Percentiles rank a stretch among this genome's conserved stretches.
Conservation (phyloP, 2,888 invertebrate species). For the Bhutanitis thaidina region DNA sequence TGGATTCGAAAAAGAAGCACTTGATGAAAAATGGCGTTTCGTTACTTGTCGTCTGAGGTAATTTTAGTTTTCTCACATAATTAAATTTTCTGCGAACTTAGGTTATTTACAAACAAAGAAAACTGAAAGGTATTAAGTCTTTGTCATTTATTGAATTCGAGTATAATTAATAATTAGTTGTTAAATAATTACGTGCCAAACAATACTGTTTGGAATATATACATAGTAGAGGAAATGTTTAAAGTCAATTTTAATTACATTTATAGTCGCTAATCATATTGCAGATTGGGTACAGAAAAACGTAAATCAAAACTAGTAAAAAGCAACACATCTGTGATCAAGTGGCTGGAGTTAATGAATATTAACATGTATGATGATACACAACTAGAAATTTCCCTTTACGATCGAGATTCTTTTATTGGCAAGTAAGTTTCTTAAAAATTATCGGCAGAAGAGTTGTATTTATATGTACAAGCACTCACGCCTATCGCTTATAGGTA, state of each 20-base stretch:
- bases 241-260: too few relatives aligned
- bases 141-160: too few relatives aligned
- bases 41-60: constrained; percentile 95
- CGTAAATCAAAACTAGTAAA: constrained; percentile 93
- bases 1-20: constrained; percentile 87
- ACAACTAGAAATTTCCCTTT: constrained; percentile 91
- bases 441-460: background rate
- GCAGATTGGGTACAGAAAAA: constrained; percentile 94
- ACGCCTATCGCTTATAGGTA: too few relatives aligned
- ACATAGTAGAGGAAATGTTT: too few relatives aligned
- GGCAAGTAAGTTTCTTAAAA: constrained; percentile 68
- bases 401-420: constrained; percentile 84
- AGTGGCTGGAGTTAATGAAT: constrained; percentile 98
- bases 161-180: too few relatives aligned
- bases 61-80: constrained; percentile 22
- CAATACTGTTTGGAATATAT: too few relatives aligned
- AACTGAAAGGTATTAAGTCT: too few relatives aligned
- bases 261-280: constrained; percentile 22
- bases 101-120: too few relatives aligned
- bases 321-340: constrained; percentile 74
- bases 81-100: too few relatives aligned
- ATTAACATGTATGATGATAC: constrained; percentile 95
- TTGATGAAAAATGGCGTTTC: constrained; percentile 88
- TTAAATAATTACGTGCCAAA: too few relatives aligned
- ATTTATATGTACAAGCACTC: too few relatives aligned